phyloP scores from a whole-genome alignment of 2,113 vertebrate species.

The Lepisosteus oculatus region DNA sequence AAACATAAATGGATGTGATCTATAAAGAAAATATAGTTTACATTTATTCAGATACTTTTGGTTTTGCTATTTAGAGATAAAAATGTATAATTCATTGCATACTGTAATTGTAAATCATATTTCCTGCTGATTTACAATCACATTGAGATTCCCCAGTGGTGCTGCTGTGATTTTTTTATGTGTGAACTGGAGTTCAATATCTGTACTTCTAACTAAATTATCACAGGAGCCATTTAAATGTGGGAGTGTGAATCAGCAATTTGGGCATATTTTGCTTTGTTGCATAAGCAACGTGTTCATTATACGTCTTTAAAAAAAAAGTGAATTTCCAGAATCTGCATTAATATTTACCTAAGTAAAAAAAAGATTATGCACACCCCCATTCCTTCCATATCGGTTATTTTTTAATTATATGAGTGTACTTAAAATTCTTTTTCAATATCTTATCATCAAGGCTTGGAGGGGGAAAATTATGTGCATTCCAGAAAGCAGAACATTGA shows the following conservation, averaged over 20 bases:
- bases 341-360: background rate
- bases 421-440: slow-evolving; percentile 6
- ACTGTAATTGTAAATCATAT: too few relatives aligned
- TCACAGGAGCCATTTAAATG: background rate
- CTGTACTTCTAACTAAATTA: background rate
- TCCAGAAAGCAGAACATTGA: slow-evolving; percentile 43
- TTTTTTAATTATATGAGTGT: slow-evolving; percentile 7
- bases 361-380: background rate
- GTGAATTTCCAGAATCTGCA: background rate
- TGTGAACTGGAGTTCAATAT: background rate
- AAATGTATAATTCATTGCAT: too few relatives aligned
- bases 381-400: background rate
- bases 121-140: too few relatives aligned
- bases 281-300: background rate
- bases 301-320: background rate
- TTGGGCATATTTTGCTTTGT: background rate
- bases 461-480: slow-evolving; percentile 22
- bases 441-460: slow-evolving; percentile 6
- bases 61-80: too few relatives aligned
- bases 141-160: too few relatives aligned
- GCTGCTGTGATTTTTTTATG: background rate
- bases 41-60: too few relatives aligned
- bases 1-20: too few relatives aligned
- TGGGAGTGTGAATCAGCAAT: background rate
- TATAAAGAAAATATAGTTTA: too few relatives aligned